These are phyloP conservation scores for Acronicta alni DNA, from an alignment of 2,888 invertebrate genomes.

Conservation along the genomic window DNA sequence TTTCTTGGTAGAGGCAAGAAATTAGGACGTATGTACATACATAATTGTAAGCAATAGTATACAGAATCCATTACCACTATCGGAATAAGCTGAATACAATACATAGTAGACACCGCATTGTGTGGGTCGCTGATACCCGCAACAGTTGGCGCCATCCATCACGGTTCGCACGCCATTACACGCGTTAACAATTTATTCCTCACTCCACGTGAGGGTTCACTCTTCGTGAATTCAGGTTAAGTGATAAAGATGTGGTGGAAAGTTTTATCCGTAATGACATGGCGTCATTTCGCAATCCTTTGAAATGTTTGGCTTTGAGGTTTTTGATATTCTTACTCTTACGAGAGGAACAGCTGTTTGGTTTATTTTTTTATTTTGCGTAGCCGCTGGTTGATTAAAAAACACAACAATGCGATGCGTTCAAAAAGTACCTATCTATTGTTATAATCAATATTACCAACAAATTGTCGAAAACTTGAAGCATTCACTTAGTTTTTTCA, in stretches of 20 bases:
- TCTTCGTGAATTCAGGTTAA: constrained; percentile 18
- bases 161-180: constrained; percentile 41
- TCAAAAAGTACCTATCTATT: background rate
- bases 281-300: background rate
- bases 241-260: background rate
- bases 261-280: background rate
- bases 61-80: constrained; percentile 14
- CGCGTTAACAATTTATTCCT: constrained; percentile 26
- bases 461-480: background rate
- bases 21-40: background rate
- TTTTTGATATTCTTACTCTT: background rate
- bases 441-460: background rate
- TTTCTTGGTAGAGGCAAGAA: background rate
- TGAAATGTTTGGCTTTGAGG: background rate
- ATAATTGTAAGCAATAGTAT: background rate
- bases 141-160: constrained; percentile 42
- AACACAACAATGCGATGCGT: no score
- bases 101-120: constrained; percentile 4
- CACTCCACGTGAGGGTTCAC: constrained; percentile 15
- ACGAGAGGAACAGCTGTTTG: background rate
- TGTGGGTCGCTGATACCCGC: constrained; percentile 23
- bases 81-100: constrained; percentile 20
- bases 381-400: background rate
- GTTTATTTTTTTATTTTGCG: background rate
- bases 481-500: background rate